Conservation (phyloP, 23 tunicate species). For the Styela plicata region DNA sequence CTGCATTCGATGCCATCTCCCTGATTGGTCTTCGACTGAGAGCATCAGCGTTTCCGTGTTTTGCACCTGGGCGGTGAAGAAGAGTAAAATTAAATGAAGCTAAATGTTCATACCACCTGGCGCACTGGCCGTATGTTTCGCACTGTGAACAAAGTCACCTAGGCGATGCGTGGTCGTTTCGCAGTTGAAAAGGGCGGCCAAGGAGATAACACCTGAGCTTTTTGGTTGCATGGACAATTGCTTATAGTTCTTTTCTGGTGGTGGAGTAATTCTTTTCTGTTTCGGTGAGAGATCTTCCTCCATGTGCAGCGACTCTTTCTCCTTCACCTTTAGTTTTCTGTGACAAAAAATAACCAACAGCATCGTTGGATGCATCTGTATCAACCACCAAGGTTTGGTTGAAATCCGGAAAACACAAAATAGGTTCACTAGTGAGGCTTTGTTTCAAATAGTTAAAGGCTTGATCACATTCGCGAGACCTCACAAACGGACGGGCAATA, state of each 20-base stretch:
- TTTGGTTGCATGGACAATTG: slow-evolving; percentile 20
- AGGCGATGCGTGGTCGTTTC: slow-evolving; percentile 33
- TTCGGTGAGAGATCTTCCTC: slow-evolving; percentile 19
- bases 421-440: not conserved
- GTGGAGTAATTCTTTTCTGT: slow-evolving; percentile 29
- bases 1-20: not conserved
- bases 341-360: slow-evolving; percentile 31
- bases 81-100: slow-evolving; percentile 35
- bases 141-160: slow-evolving; percentile 28
- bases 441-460: not conserved
- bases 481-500: too few relatives aligned
- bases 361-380: slow-evolving; percentile 24
- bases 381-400: slow-evolving; percentile 5
- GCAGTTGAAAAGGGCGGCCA: not conserved
- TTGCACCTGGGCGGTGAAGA: slow-evolving; percentile 24
- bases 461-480: not conserved
- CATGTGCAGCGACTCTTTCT: slow-evolving; percentile 33
- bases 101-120: slow-evolving; percentile 30
- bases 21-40: slow-evolving; percentile 11
- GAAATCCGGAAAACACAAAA: slow-evolving; percentile 4
- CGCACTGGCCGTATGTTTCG: slow-evolving; percentile 38
- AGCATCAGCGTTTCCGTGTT: slow-evolving; percentile 34
- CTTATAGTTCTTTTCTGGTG: slow-evolving; percentile 15
- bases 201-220: slow-evolving; percentile 12
- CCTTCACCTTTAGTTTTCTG: slow-evolving; percentile 10